Base-by-base conservation (phyloP, 2,113 vertebrate species). In the Hyaena hyaena region DNA sequence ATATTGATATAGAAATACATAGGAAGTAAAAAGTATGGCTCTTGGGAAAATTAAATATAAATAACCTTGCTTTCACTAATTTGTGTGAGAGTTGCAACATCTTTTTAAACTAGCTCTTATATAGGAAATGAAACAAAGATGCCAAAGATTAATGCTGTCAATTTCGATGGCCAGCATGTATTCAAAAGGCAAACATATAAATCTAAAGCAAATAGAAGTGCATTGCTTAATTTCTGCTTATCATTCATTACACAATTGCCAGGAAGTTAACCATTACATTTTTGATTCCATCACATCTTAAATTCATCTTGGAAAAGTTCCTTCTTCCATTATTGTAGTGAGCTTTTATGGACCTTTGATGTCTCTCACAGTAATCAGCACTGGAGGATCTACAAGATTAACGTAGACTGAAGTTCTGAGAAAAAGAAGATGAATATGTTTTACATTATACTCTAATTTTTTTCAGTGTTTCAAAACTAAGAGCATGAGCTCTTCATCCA, bases 161-260 rank as follows among this genome's bases (percentile, higher is more conserved):
- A 35, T 92, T 96, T 90, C 81, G 85, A 55, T 69, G 71, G 55
- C 61, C 94, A 94, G 66, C 66, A 90, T 95, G 26, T 92, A 91
- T 79, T 31, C 35, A 63, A 96, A 97, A 97, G 50, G 31, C 89
- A 97, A 91, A 96, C 80, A 95, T 93, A 95, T 95, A 95, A 92
- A 97, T 97, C 95, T 95, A 83, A 93, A 89, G 61, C 68, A 96
- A 96, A 97, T 63, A 95, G 77, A 73, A 96, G 2, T 85, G 5
- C 23, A 48, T 90, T 89, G 66, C 68, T 96, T 97, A 97, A 96
- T 96, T 97, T 96, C 87, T 97, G 66, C 63, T 86, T 91, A 92
- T 96, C 65, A 89, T 97, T 96, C 77, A 84, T 95, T 95, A 83
- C 39, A 89, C 50, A 91, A 89, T 80, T 97, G 79, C 92, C 93